Conservation (phyloP, 1,140 invertebrate genomes). For the Pectinophora gossypiella region DNA sequence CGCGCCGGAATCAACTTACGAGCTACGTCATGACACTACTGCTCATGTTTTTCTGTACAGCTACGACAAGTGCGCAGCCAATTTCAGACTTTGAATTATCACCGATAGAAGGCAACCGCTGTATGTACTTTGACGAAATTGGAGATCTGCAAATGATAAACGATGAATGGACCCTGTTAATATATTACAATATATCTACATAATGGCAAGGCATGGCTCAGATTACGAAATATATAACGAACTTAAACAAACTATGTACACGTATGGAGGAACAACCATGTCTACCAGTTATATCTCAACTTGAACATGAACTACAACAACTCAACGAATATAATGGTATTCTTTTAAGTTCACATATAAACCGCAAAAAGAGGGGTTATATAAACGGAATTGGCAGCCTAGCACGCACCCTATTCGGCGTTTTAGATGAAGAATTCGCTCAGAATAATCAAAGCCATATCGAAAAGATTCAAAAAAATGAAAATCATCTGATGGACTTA, state of each 20-base stretch:
- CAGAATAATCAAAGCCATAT: neutral
- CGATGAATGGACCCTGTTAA: constrained; percentile 2
- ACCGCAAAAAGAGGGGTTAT: neutral
- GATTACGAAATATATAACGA: too few species aligned
- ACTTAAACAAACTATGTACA: too few species aligned
- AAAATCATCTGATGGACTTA: constrained; percentile 1
- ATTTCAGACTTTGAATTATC: too few species aligned
- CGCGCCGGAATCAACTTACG: too few species aligned
- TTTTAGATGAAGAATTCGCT: neutral
- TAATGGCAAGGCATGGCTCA: too few species aligned
- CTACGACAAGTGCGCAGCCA: too few species aligned
- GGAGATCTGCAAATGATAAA: neutral
- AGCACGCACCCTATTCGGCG: constrained; percentile 1
- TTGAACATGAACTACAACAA: neutral
- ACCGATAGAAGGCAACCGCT: too few species aligned
- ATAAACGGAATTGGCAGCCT: neutral
- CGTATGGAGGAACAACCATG: too few species aligned
- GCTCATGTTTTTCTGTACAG: too few species aligned
- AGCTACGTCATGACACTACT: too few species aligned
- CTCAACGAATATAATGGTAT: neutral
- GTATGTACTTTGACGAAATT: neutral
- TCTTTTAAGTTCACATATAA: neutral
- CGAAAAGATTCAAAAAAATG: neutral
- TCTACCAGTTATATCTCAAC: neutral
- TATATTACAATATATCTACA: constrained; percentile 3